Base-by-base conservation (phyloP, 2,797 vertebrate genomes). In the Peromyscus eremicus region DNA sequence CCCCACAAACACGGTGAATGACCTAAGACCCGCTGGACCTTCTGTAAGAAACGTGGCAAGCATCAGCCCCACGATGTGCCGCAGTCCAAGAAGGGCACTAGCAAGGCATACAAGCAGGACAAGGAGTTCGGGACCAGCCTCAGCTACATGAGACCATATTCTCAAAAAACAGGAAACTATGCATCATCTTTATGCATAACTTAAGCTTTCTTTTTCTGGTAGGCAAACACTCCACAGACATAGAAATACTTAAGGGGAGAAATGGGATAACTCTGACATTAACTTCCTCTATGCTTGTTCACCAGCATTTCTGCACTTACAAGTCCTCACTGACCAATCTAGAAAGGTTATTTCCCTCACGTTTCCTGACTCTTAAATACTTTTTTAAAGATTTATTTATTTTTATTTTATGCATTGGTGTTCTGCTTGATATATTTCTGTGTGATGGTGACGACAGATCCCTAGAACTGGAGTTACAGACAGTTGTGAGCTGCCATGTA, bases 161-260 rank as follows among this genome's bases (percentile, higher is more conserved):
- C 57, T 62, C 80, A 80, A 79, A 79, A 49, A n/a, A 46, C 6
- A 73, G 23, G 55, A 37, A 80, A 52, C 9, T 34, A 55, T 16
- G 12, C n/a, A 40, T 52, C 19, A 64, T 64, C 79, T 83, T 49
- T 64, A 60, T 6, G 40, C 60, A 25, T 34, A 60, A 77, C 64
- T 14, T 62, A 43, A 91, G 64, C 79, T 71, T 49, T 60, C 84
- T 71, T 40, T 49, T 93, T 83, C 75, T 81, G 29, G 21, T 40
- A 86, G 73, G 27, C 62, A 81, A 81, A 81, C 37, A 91, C 34
- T 66, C 77, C 88, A 73, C n/a, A 80, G 40, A 93, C 76, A 27
- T 49, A 77, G 71, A 79, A 71, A 17, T 21, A 66, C 52, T 70
- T 77, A 49, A n/a, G 52, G 37, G 37, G 46, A 55, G 68, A 66